Conservation (phyloP, 1,140 invertebrate genomes). For the Antheraea pernyi region DNA sequence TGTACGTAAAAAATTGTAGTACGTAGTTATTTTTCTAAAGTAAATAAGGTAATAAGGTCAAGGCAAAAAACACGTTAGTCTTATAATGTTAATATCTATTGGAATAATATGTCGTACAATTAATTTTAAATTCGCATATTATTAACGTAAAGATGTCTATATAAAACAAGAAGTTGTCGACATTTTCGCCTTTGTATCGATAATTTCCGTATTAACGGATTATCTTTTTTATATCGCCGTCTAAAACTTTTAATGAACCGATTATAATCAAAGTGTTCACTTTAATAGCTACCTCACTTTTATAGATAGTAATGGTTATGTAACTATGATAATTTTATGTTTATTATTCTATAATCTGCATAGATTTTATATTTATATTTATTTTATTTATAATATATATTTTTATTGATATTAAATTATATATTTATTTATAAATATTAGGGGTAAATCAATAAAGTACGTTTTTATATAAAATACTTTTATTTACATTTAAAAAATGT, state of each 20-base stretch:
- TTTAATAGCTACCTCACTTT: background rate
- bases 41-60: no score
- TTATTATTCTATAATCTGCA: no score
- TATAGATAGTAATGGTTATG: background rate
- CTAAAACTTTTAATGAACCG: background rate
- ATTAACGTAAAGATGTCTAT: background rate
- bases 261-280: background rate
- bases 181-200: background rate
- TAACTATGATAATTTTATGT: background rate
- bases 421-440: background rate
- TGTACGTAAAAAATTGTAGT: no score
- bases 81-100: no score
- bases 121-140: no score
- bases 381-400: no score
- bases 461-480: constrained; percentile 33
- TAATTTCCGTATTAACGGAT: background rate
- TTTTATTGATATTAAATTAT: background rate
- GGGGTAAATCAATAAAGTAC: constrained; percentile 11
- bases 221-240: background rate
- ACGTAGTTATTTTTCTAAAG: no score
- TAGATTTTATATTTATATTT: no score
- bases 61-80: no score
- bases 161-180: background rate
- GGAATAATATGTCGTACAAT: no score
- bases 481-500: constrained; percentile 65